phyloP scores from a whole-genome alignment of 2,113 vertebrate genomes.

The Dipodomys spectabilis region DNA sequence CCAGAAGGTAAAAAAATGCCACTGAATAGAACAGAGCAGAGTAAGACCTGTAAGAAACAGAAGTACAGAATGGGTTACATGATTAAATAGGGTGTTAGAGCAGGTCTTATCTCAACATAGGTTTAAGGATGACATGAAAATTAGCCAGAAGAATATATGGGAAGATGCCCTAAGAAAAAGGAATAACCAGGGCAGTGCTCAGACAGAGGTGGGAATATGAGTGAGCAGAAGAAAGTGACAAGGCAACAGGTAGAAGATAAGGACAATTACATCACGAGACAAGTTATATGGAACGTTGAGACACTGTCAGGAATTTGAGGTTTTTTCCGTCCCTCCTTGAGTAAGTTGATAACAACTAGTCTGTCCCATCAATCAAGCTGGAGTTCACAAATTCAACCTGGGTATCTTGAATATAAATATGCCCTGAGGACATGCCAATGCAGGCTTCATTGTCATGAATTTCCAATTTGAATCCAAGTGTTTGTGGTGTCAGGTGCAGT shows the following conservation, averaged over 20 bases:
- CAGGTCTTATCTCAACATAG: not conserved
- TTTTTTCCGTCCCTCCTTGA: not conserved
- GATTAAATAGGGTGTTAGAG: not conserved
- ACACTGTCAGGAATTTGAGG: not conserved
- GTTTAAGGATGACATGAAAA: not conserved
- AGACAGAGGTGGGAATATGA: not conserved
- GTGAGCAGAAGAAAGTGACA: not conserved
- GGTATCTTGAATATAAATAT: not conserved
- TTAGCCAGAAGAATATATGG: not conserved
- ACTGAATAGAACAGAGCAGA: not conserved
- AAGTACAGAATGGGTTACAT: not conserved
- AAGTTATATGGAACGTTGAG: not conserved
- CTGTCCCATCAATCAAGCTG: constrained; percentile 2
- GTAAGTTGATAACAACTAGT: not conserved
- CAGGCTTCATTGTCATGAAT: not conserved
- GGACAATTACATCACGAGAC: not conserved
- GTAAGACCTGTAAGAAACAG: not conserved
- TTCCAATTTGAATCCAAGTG: not conserved
- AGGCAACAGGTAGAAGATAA: not conserved
- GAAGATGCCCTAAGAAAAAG: not conserved
- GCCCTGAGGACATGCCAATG: not conserved
- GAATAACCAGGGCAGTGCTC: not conserved
- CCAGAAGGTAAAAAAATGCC: not conserved
- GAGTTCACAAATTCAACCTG: constrained; percentile 14
- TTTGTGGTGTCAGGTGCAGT: no score